phyloP scores from a whole-genome alignment of 2,113 vertebrate species.

The Phaethon lepturus region DNA sequence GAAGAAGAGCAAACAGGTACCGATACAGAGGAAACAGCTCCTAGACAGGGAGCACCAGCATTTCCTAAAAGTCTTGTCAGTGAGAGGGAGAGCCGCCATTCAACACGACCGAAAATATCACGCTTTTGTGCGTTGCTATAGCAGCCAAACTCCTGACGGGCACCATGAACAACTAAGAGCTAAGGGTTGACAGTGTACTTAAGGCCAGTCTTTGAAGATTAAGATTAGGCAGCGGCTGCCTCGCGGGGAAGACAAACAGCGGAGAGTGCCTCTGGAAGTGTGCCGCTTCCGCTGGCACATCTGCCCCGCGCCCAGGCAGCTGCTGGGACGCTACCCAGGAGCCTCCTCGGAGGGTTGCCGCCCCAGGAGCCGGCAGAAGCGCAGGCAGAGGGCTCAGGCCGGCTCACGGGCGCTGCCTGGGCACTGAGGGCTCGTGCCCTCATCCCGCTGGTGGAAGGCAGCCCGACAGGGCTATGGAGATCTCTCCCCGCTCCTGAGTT shows the following conservation, averaged over 20 bases:
- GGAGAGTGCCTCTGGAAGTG: not conserved
- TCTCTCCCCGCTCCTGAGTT: not conserved
- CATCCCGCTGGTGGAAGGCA: not conserved
- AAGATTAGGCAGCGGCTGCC: not conserved
- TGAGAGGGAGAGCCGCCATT: not conserved
- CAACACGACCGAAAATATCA: not conserved
- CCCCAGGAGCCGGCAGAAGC: not conserved
- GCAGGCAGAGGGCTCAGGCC: not conserved
- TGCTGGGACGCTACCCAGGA: not conserved
- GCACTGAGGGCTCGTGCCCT: not conserved
- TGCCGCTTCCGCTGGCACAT: not conserved
- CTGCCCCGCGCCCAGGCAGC: not conserved
- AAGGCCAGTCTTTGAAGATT: not conserved
- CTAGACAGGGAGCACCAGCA: not conserved
- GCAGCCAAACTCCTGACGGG: fast-evolving
- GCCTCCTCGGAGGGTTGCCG: fast-evolving
- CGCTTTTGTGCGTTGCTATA: not conserved
- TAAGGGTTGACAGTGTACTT: not conserved
- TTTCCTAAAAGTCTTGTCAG: not conserved
- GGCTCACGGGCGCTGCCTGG: not conserved
- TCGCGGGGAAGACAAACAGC: not conserved
- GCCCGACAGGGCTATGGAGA: not conserved
- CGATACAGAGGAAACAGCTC: not conserved
- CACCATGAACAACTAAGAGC: not conserved
- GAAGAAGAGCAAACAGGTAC: not conserved